Conservation (phyloP, 2,113 vertebrate species). For the Saguinus midas region DNA sequence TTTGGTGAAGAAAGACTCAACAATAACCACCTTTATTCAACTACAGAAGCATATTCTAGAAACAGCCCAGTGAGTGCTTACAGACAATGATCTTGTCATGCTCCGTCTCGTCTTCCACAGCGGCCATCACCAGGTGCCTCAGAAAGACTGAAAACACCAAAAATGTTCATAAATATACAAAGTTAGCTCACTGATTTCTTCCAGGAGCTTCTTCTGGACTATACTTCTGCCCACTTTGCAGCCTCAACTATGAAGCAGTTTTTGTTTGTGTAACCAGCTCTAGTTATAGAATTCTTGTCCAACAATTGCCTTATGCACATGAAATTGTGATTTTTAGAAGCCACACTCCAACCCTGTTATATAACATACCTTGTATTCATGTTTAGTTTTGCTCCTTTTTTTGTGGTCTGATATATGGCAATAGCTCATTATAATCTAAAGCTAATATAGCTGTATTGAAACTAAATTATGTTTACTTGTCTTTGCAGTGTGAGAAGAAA, state of each 20-base stretch:
- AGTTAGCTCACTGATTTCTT: neutral
- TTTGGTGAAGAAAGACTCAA: slow-evolving; percentile 69
- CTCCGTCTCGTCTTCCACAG: neutral
- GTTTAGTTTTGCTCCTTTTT: neutral
- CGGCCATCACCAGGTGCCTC: slow-evolving; percentile 54
- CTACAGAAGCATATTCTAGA: slow-evolving; percentile 53
- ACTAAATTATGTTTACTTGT: neutral
- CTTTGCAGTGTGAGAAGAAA: neutral
- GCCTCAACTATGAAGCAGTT: neutral
- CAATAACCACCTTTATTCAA: slow-evolving; percentile 72
- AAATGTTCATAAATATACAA: neutral
- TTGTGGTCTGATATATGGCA: neutral
- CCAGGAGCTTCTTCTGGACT: slow-evolving; percentile 27
- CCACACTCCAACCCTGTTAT: neutral
- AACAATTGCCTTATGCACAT: neutral
- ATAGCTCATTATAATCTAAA: neutral
- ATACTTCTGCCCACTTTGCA: neutral
- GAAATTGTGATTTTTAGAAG: neutral
- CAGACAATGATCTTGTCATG: slow-evolving; percentile 63
- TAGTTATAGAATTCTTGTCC: neutral
- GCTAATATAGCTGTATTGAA: neutral
- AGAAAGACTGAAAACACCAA: neutral
- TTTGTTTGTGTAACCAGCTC: neutral
- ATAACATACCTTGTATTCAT: neutral
- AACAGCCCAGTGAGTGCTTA: slow-evolving; percentile 7